Base-by-base conservation (phyloP, 2,888 invertebrate species). In the Scaptomyza flava region DNA sequence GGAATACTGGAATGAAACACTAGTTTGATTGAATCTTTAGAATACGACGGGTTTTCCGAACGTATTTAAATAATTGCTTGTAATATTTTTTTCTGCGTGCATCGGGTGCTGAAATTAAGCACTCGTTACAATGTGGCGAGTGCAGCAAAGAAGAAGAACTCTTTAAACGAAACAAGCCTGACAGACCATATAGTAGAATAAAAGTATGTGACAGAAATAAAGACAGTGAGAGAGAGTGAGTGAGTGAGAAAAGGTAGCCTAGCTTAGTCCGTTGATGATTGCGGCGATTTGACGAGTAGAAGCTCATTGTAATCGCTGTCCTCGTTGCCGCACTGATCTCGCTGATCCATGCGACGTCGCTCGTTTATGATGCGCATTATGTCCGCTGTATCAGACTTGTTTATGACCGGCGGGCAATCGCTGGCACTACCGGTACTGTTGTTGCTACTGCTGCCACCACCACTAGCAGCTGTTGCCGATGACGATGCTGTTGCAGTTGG, bases 341-440 rank as follows among this genome's bases (percentile, higher is more conserved):
- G 88, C 68, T 91, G 91, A 66, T 92, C 92, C 80, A 91, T 90
- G 60, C 87, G 91, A 12, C 92, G 79, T 11, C 92, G 89, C 74
- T 92, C 92, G 53, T 92, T 91, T 59, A 92, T 92, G 48, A 92
- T 92, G 43, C 92, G 89, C 74, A 92, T 62, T 17, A 92, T 91
- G 82, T 92, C 92, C 12, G 91, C 90, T 3, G 92, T 90, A 50
- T 92, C 92, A 12, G 92, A 92, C 65, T 91, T 92, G 61, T 80
- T 86, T 56, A 59, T 68, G 11, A 33, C n/a, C 8, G 60, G 72
- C 4, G 50, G 34, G 12, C 43, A 23, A 7, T 72, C 56, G 36
- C 38, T 47, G 17, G 6, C 12, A 27, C 36, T 9, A 14, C 14
- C 23, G 38, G 43, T 41, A 12, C 50, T 59, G 53, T 46, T 30